Conservation (phyloP, 2,888 invertebrate species). For the Cephus nigrinus region DNA sequence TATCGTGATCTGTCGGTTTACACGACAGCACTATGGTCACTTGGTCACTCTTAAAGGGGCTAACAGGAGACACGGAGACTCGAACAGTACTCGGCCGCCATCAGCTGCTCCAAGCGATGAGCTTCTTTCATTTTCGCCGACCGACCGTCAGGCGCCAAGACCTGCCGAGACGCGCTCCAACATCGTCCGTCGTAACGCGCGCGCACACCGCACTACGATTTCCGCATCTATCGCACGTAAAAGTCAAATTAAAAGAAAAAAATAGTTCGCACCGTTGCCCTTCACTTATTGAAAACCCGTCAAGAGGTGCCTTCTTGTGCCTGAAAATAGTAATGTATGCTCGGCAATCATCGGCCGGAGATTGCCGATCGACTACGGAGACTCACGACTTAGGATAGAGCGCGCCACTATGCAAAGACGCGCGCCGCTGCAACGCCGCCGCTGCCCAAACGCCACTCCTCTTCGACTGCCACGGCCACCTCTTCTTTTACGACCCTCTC, state of each 20-base stretch:
- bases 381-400: conserved; percentile 36
- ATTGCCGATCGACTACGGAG: conserved; percentile 33
- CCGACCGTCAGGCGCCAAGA: conserved; percentile 45
- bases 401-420: conserved; percentile 34
- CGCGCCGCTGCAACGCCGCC: conserved; percentile 1
- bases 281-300: conserved; percentile 60
- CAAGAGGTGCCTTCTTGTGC: conserved; percentile 60
- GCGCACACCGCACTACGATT: conserved; percentile 34
- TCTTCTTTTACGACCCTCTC: neutral
- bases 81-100: conserved; percentile 57
- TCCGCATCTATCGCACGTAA: conserved; percentile 33
- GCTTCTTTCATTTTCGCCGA: conserved; percentile 54
- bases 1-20: neutral
- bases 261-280: conserved; percentile 49
- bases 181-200: conserved; percentile 35
- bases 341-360: conserved; percentile 55
- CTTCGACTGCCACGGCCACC: neutral
- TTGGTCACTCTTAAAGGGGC: conserved; percentile 27
- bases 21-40: conserved; percentile 3
- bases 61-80: conserved; percentile 44
- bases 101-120: conserved; percentile 59
- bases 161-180: conserved; percentile 41
- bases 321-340: conserved; percentile 63
- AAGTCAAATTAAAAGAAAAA: conserved; percentile 48
- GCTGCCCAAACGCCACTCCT: neutral